A percentile compares a stretch with the other conserved stretches of the same genome.
Conservation (phyloP, 2,797 vertebrate species). For the Ispidina lecontei region DNA sequence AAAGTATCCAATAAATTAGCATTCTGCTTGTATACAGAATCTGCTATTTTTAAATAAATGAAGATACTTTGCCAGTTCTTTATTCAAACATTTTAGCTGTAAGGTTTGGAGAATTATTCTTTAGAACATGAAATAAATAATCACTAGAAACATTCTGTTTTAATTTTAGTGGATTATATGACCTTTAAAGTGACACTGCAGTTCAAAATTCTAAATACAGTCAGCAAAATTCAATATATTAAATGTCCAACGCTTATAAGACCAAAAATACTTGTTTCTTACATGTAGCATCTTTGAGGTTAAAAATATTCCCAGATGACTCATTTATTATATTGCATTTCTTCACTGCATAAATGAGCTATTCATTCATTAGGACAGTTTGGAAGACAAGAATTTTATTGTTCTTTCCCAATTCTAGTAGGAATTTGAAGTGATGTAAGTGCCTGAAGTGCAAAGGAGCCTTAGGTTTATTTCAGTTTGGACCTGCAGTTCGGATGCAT, state of each 20-base stretch:
- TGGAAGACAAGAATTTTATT: background rate
- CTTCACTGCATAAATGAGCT: slow-evolving; percentile 12
- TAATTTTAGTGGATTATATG: background rate
- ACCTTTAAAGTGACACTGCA: background rate
- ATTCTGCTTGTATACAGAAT: background rate
- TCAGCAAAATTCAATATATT: background rate
- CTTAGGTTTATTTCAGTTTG: background rate
- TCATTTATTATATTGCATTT: slow-evolving; percentile 45
- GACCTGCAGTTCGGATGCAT: background rate
- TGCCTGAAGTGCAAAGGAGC: background rate
- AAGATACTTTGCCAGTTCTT: slow-evolving; percentile 12
- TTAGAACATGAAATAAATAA: background rate
- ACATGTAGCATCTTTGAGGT: slow-evolving; percentile 40
- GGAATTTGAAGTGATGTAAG: background rate
- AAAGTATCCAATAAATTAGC: background rate
- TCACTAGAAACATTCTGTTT: slow-evolving; percentile 13
- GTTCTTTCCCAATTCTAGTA: background rate
- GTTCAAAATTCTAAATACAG: background rate
- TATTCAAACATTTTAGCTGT: background rate
- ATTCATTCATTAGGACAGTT: slow-evolving; percentile 2
- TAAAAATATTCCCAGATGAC: slow-evolving; percentile 66
- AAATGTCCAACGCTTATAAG: slow-evolving; percentile 39
- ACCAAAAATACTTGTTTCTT: slow-evolving; percentile 31
- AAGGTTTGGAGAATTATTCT: background rate
- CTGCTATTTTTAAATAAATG: slow-evolving; percentile 24